Conservation (phyloP, 2,797 vertebrate genomes). For the Mus caroli region DNA sequence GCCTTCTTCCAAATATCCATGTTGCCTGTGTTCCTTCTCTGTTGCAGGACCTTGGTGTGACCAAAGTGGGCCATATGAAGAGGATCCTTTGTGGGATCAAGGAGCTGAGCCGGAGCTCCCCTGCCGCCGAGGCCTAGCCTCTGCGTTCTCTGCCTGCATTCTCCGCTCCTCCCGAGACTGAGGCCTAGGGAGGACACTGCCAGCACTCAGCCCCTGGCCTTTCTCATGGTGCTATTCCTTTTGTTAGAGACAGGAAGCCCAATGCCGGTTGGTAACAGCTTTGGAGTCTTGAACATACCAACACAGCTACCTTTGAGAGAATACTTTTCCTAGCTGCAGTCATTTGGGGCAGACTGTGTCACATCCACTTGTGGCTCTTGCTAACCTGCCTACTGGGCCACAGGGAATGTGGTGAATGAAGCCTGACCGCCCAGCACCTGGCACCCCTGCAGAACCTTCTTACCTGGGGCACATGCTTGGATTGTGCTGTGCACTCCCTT, state of each 20-base stretch:
- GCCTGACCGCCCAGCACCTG: neutral
- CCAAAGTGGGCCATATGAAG: constrained; percentile 99
- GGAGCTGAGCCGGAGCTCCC: constrained; percentile 94
- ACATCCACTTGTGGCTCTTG: neutral
- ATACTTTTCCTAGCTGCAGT: neutral
- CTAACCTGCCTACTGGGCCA: neutral
- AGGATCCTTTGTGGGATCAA: constrained; percentile 97
- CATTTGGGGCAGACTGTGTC: neutral
- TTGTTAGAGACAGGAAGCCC: neutral
- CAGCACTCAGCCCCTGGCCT: neutral
- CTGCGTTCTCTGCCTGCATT: constrained; percentile 87
- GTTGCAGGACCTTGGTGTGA: constrained; percentile 96
- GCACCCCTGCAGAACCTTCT: neutral
- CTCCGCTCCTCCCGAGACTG: constrained; percentile 81
- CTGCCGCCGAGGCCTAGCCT: constrained; percentile 93
- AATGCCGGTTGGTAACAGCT: constrained; percentile 1
- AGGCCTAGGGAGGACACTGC: constrained; percentile 42
- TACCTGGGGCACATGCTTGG: neutral
- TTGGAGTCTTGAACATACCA: constrained; percentile 79
- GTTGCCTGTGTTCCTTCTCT: constrained; percentile 71
- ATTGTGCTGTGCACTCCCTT: neutral
- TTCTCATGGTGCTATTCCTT: constrained; percentile 88
- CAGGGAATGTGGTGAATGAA: neutral
- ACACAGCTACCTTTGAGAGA: constrained; percentile 84
- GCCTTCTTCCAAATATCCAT: neutral